Evolutionary conservation across 2,797 vertebrate species (phyloP).

Genomic region (Argya squamiceps): DNA sequence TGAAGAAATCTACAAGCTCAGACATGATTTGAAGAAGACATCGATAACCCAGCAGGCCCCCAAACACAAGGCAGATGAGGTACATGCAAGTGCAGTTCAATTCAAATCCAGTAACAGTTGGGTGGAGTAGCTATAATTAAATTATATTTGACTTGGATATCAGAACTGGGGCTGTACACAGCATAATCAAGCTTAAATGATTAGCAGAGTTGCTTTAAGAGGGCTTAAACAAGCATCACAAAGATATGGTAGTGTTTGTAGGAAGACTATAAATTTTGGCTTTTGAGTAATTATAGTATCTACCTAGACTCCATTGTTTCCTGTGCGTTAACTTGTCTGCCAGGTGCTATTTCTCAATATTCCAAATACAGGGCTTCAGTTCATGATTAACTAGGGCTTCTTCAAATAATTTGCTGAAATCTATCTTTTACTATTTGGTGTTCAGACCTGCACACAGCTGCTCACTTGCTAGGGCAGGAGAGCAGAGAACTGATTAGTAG

Average conservation of each 20-base stretch:
- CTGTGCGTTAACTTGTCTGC: neutral
- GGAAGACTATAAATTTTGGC: constrained; percentile 2
- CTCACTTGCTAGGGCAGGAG: neutral
- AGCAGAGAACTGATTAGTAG: neutral
- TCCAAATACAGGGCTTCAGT: neutral
- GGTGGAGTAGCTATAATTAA: constrained; percentile 37
- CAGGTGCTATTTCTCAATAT: constrained; percentile 3
- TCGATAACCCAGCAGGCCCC: constrained; percentile 88
- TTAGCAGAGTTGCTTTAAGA: constrained; percentile 35
- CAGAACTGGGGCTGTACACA: neutral
- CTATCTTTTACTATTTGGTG: neutral
- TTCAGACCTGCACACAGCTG: neutral
- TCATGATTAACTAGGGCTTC: neutral
- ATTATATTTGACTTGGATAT: constrained; percentile 23
- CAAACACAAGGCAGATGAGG: constrained; percentile 85
- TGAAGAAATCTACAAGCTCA: constrained; percentile 96
- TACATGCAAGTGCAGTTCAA: constrained; percentile 67
- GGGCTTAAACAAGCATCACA: neutral
- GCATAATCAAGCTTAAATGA: constrained; percentile 43
- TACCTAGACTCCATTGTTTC: neutral
- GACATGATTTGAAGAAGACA: constrained; percentile 90
- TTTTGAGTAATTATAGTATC: constrained; percentile 47
- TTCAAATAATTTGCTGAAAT: neutral
- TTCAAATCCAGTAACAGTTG: neutral
- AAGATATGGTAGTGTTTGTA: neutral